A percentile compares a stretch with the other conserved stretches of the same genome.
Conservation (phyloP, 1,140 invertebrate genomes). For the Heliothis subflexa region DNA sequence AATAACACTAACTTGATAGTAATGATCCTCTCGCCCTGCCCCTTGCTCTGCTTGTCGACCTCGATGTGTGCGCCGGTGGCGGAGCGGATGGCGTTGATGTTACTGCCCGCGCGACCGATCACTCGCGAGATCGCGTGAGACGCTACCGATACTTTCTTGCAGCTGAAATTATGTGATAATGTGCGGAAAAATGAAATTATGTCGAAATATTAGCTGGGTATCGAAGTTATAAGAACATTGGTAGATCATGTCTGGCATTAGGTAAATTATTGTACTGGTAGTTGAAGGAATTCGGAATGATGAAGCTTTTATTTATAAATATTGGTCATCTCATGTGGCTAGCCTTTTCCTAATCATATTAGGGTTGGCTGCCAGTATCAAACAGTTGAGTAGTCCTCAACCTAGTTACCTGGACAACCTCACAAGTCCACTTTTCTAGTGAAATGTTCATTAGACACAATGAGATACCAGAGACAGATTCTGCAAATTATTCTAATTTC, state of each 20-base stretch:
- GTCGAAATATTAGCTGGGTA: not conserved
- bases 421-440: too few species aligned
- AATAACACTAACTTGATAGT: constrained; percentile 94
- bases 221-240: too few species aligned
- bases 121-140: constrained; percentile 97
- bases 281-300: not conserved
- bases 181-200: not conserved
- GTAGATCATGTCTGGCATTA: too few species aligned
- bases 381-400: too few species aligned
- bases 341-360: too few species aligned
- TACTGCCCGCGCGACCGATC: constrained; percentile 97
- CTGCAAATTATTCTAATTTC: too few species aligned
- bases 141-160: constrained; percentile 93
- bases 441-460: too few species aligned
- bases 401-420: too few species aligned
- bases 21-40: constrained; percentile 96
- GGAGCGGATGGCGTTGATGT: constrained; percentile 98
- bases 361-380: too few species aligned
- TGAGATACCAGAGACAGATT: too few species aligned
- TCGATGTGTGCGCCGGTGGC: constrained; percentile 98
- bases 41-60: constrained; percentile 98
- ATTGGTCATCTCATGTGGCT: too few species aligned
- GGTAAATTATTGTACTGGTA: too few species aligned
- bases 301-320: not conserved
- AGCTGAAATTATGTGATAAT: constrained; percentile 55